phyloP scores from a whole-genome alignment of 2,113 vertebrate genomes.

The Ornithorhynchus anatinus region DNA sequence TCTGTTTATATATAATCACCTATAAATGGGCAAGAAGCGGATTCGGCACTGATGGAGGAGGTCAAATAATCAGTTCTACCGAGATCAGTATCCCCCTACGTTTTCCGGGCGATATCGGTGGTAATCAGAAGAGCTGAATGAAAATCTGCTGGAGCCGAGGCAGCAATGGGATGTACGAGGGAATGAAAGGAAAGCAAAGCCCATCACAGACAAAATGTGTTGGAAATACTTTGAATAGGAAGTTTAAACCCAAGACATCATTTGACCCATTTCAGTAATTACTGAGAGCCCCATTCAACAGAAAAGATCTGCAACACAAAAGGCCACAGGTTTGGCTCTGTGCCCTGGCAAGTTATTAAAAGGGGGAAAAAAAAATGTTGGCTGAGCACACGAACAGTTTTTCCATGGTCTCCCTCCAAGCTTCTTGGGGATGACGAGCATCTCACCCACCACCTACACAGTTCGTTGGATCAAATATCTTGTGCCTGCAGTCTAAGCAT shows the following conservation, averaged over 20 bases:
- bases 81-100: too few species aligned
- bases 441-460: background rate
- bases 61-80: too few species aligned
- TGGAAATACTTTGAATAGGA: slow-evolving; percentile 28
- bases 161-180: too few species aligned
- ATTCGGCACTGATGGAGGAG: too few species aligned
- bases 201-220: slow-evolving; percentile 32
- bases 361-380: background rate
- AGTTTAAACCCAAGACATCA: background rate
- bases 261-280: slow-evolving; percentile 42
- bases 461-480: background rate
- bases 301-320: slow-evolving; percentile 34
- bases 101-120: too few species aligned
- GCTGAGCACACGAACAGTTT: background rate
- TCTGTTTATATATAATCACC: too few species aligned
- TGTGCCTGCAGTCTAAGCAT: background rate
- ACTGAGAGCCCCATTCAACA: slow-evolving; percentile 21
- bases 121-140: too few species aligned
- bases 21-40: too few species aligned
- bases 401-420: background rate
- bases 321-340: slow-evolving; percentile 14
- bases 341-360: background rate
- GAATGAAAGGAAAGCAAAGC: too few species aligned
- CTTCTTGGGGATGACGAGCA: background rate
- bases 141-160: too few species aligned